Conservation (phyloP, 1,140 invertebrate species). For the Plectrocnemia conspersa region DNA sequence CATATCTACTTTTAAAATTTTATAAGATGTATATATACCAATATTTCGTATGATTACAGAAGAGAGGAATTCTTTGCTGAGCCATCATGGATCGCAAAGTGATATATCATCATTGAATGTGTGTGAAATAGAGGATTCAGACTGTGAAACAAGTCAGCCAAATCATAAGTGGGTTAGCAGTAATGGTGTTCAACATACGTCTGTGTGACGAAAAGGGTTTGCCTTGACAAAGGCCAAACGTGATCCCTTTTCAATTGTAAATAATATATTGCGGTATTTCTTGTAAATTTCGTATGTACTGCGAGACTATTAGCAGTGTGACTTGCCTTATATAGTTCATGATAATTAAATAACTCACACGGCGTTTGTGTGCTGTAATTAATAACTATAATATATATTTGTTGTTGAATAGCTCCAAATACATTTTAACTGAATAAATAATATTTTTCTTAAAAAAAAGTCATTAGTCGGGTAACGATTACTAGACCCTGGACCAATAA, state of each 20-base stretch:
- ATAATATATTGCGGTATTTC: slow-evolving; percentile 7
- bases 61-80: slow-evolving; percentile 70
- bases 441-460: slow-evolving; percentile 19
- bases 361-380: slow-evolving; percentile 24
- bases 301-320: slow-evolving; percentile 14
- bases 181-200: slow-evolving; percentile 40
- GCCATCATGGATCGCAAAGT: slow-evolving; percentile 67
- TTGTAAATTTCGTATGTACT: slow-evolving; percentile 22
- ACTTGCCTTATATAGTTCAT: slow-evolving; percentile 34
- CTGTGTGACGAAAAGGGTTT: slow-evolving; percentile 45
- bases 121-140: slow-evolving; percentile 91
- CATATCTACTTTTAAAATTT: slow-evolving; percentile 2
- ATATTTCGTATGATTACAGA: slow-evolving; percentile 45
- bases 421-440: slow-evolving; percentile 4
- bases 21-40: slow-evolving; percentile 13
- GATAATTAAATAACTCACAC: slow-evolving; percentile 13
- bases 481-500: slow-evolving; percentile 28
- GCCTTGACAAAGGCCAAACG: slow-evolving; percentile 34
- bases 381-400: too few species aligned
- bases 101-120: slow-evolving; percentile 82
- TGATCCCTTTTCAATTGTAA: slow-evolving; percentile 15
- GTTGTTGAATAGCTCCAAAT: slow-evolving; percentile 5
- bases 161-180: slow-evolving; percentile 26
- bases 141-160: slow-evolving; percentile 53
- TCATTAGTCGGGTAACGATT: slow-evolving; percentile 13